These are phyloP conservation scores for Podiceps cristatus DNA, from an alignment of 2,113 vertebrate genomes.

Conservation along the genomic window DNA sequence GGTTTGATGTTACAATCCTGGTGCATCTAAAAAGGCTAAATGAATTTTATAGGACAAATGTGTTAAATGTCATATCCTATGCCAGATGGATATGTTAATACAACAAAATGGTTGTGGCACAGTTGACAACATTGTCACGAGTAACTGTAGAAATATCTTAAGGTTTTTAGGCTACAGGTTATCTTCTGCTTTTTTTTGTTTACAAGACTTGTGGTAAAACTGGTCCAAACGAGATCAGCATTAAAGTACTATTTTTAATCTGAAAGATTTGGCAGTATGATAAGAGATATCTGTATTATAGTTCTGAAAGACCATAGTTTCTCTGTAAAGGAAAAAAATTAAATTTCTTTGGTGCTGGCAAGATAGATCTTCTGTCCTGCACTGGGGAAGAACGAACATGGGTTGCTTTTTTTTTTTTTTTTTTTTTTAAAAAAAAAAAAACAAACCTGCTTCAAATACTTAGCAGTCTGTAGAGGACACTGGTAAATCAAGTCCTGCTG, in stretches of 20 bases:
- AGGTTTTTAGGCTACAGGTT: background rate
- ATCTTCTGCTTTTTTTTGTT: background rate
- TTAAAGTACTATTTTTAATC: background rate
- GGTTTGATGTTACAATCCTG: constrained; percentile 9
- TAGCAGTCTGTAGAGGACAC: background rate
- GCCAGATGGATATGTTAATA: background rate
- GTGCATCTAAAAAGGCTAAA: background rate
- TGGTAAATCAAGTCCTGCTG: background rate
- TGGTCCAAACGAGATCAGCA: background rate
- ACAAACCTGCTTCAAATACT: background rate
- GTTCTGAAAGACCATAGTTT: background rate
- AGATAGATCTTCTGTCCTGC: background rate
- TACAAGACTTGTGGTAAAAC: background rate
- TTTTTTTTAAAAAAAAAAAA: too few relatives aligned
- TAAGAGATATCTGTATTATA: background rate
- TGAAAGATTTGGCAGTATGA: background rate
- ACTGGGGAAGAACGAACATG: background rate
- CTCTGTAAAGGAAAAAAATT: background rate
- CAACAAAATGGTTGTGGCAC: background rate
- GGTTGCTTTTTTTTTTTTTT: too few relatives aligned
- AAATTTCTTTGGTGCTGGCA: background rate
- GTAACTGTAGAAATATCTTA: background rate
- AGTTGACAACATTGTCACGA: background rate
- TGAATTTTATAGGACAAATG: background rate
- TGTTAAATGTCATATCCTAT: background rate